Evolutionary conservation across 2,888 invertebrate species (phyloP), one percentile per base, ranked within the genome.

Genomic region (Dryobota labecula): DNA sequence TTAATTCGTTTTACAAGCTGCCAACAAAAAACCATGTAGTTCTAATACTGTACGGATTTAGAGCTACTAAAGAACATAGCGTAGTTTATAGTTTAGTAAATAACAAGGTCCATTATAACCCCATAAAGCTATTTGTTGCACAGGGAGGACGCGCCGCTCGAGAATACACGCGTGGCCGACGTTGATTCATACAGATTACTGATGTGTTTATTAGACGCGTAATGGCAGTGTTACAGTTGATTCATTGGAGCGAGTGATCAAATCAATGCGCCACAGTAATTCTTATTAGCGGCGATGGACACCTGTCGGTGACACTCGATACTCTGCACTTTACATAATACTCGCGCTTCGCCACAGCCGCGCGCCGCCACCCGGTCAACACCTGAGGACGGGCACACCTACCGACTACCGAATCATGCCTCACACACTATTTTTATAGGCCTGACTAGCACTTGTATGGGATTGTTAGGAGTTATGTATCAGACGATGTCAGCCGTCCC

Each of bases 261-360:
- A 83, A 86, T 86, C 82, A 86, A 86, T 86, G 85, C 70, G 74
- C 83, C 80, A 87, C 78, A 89, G 84, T 90, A 87, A 89, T 91
- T 90, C 84, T 89, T 89, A 91, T 91, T 90, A 90, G 84, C 82
- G 74, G 70, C 84, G 87, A 85, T 87, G 90, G 88, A 90, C 93
- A 94, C 93, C 93, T 93, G 94, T 90, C 88, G 86, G 83, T 81
- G 93, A 89, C 83, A 94, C 82, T 87, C 84, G 93, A 94, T 90
- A 93, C 89, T 80, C 81, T 78, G 86, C 89, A 87, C 87, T 92
- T 93, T 92, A 92, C 91, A 91, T 93, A 92, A 93, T 91, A 90
- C 86, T 76, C 79, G 83, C 82, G 80, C 75, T 65, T 86, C 79
- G 85, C 81, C 83, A 60, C 88, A 89, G 89, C 86, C 91, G 88